Evolutionary conservation across 2,888 invertebrate genomes (phyloP).

Genomic region (Hydropsyche betteni): DNA sequence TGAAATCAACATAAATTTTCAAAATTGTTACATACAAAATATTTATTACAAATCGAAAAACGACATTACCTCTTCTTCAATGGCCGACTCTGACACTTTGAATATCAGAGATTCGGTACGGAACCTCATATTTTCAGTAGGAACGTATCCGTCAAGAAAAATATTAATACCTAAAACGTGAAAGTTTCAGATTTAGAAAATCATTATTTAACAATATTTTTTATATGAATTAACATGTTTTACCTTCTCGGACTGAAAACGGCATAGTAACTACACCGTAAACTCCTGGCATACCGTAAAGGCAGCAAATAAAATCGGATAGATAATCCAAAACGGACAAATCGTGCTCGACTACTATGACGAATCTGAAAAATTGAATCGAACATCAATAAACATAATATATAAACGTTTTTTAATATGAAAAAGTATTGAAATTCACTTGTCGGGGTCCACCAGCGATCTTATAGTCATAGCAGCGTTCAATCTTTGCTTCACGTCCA

Average conservation of each 20-base stretch:
- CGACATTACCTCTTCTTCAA: slow-evolving; percentile 83
- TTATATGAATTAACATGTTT: slow-evolving; percentile 9
- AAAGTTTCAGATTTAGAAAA: slow-evolving; percentile 25
- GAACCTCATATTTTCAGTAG: slow-evolving; percentile 98
- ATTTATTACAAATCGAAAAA: slow-evolving; percentile 4
- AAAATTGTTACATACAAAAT: slow-evolving; percentile 1
- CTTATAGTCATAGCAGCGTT: slow-evolving; percentile 97
- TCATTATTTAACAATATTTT: not conserved
- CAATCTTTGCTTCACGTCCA: slow-evolving; percentile 98
- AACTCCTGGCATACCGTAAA: slow-evolving; percentile 98
- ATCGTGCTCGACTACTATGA: slow-evolving; percentile 99
- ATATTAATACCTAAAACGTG: slow-evolving; percentile 86
- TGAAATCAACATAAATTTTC: slow-evolving; percentile 20
- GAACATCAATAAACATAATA: slow-evolving; percentile 42
- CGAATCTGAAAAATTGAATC: slow-evolving; percentile 73
- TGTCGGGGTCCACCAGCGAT: slow-evolving; percentile 88
- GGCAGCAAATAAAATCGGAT: slow-evolving; percentile 98
- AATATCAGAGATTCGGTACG: slow-evolving; percentile 96
- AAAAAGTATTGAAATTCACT: slow-evolving; percentile 65
- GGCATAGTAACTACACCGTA: slow-evolving; percentile 99
- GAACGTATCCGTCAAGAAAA: slow-evolving; percentile 98
- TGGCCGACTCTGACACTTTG: slow-evolving; percentile 97
- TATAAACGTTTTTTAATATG: slow-evolving; percentile 8
- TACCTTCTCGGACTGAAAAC: slow-evolving; percentile 98
- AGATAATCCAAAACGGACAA: slow-evolving; percentile 98